phyloP scores from a whole-genome alignment of 1,140 invertebrate species.

The Notospermus geniculatus region DNA sequence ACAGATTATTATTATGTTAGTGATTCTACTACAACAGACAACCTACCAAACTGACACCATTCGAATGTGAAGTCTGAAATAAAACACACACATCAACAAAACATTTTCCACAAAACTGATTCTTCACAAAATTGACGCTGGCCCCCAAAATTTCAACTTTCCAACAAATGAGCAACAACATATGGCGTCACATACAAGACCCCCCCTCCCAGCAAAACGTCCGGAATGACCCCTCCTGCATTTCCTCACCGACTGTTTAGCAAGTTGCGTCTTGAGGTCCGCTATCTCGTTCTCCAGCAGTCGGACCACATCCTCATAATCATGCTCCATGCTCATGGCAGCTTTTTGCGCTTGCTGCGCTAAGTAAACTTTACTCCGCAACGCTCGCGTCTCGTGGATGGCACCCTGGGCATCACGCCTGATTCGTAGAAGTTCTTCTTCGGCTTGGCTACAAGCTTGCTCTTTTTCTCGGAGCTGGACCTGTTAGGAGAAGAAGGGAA shows the following conservation, averaged over 20 bases:
- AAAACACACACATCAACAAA: too few species aligned
- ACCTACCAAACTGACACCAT: too few species aligned
- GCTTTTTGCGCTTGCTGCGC: conserved; percentile 49
- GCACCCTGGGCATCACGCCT: conserved; percentile 44
- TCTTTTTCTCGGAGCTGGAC: conserved; percentile 30
- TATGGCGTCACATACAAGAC: too few species aligned
- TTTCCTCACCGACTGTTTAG: conserved; percentile 10
- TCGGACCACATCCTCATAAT: conserved; percentile 51
- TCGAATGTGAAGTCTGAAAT: too few species aligned
- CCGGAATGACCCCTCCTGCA: too few species aligned
- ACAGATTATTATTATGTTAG: too few species aligned
- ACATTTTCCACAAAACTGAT: too few species aligned
- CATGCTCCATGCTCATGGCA: conserved; percentile 48
- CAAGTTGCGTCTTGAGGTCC: conserved; percentile 34
- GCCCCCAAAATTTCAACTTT: too few species aligned
- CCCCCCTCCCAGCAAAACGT: too few species aligned
- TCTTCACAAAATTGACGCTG: too few species aligned
- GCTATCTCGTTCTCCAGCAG: conserved; percentile 48
- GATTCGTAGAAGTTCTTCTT: conserved; percentile 38
- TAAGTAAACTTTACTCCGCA: conserved; percentile 45
- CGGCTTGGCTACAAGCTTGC: conserved; percentile 25
- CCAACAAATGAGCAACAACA: too few species aligned
- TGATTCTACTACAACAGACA: too few species aligned
- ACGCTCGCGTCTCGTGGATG: conserved; percentile 37
- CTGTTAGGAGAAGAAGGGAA: conserved; percentile 18